Percentiles rank a stretch among this genome's conserved stretches.
Evolutionary conservation across 2,113 vertebrate species (phyloP).

Genomic region (Ictalurus furcatus): DNA sequence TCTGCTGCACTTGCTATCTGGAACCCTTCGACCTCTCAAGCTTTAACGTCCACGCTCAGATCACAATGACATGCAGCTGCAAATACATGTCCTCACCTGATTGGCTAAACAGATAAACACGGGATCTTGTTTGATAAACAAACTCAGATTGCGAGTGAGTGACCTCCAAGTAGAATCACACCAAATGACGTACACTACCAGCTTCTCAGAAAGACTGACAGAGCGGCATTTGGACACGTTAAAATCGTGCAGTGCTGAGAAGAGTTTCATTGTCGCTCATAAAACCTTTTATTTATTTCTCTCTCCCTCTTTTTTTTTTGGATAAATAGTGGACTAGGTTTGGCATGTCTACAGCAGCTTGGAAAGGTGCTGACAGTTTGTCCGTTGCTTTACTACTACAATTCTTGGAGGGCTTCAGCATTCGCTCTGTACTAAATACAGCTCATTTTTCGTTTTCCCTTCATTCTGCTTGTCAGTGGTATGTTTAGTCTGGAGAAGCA

Average conservation of each 20-base stretch:
- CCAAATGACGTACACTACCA: constrained; percentile 18
- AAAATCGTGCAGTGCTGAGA: neutral
- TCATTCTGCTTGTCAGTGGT: constrained; percentile 28
- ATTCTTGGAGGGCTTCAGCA: neutral
- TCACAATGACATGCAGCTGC: neutral
- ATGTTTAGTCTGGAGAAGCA: constrained; percentile 44
- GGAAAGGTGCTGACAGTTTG: constrained; percentile 11
- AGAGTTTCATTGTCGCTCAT: neutral
- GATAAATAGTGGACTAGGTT: neutral
- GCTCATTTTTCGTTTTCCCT: constrained; percentile 12
- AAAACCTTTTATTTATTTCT: constrained; percentile 1
- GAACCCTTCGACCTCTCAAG: constrained; percentile 6
- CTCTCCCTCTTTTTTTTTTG: neutral
- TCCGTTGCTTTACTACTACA: constrained; percentile 16
- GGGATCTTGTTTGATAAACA: constrained; percentile 45
- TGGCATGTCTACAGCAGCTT: constrained; percentile 6
- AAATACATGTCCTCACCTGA: constrained; percentile 40
- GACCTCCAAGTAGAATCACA: constrained; percentile 11
- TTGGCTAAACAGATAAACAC: constrained; percentile 38
- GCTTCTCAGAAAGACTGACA: constrained; percentile 1
- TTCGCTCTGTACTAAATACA: constrained; percentile 22
- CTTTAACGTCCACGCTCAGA: constrained; percentile 22
- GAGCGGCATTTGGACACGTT: neutral
- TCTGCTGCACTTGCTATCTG: constrained; percentile 9
- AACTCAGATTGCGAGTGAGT: constrained; percentile 37